phyloP scores from a whole-genome alignment of 1,140 invertebrate genomes.

The Drosophila sturtevanti region DNA sequence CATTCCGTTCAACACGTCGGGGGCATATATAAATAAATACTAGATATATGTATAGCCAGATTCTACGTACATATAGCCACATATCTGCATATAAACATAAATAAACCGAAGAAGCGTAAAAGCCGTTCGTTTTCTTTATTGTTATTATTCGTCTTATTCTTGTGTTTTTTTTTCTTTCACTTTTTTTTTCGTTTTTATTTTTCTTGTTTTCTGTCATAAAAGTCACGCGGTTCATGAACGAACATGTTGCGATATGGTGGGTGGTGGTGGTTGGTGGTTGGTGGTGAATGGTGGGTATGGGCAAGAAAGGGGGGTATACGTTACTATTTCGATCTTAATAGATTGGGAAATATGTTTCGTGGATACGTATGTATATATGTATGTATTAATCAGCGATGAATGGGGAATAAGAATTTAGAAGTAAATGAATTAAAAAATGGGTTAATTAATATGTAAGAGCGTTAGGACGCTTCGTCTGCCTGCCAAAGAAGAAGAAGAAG shows the following conservation, averaged over 20 bases:
- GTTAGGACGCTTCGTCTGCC: too few species aligned
- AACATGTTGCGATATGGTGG: constrained; percentile 28
- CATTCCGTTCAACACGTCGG: constrained; percentile 5
- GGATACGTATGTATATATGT: too few species aligned
- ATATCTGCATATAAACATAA: constrained; percentile 51
- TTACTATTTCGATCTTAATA: constrained; percentile 20
- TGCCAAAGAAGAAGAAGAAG: too few species aligned
- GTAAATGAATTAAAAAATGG: background rate
- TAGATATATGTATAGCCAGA: background rate
- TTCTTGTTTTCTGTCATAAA: constrained; percentile 59
- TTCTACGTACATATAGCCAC: background rate
- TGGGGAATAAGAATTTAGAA: background rate
- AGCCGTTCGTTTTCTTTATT: constrained; percentile 24
- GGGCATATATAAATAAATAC: constrained; percentile 23
- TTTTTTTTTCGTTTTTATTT: constrained; percentile 17
- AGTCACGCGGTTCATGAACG: constrained; percentile 54
- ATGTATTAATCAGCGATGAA: background rate
- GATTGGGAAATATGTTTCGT: background rate
- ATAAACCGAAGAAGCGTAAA: constrained; percentile 40
- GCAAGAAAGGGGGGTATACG: background rate
- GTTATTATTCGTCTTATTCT: constrained; percentile 14
- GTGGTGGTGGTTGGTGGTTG: background rate
- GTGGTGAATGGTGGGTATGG: background rate
- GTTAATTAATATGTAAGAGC: background rate
- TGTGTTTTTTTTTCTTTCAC: background rate